Percentiles rank a stretch among this genome's conserved stretches.
phyloP scores from a whole-genome alignment of 2,113 vertebrate species.

The Daboia siamensis region DNA sequence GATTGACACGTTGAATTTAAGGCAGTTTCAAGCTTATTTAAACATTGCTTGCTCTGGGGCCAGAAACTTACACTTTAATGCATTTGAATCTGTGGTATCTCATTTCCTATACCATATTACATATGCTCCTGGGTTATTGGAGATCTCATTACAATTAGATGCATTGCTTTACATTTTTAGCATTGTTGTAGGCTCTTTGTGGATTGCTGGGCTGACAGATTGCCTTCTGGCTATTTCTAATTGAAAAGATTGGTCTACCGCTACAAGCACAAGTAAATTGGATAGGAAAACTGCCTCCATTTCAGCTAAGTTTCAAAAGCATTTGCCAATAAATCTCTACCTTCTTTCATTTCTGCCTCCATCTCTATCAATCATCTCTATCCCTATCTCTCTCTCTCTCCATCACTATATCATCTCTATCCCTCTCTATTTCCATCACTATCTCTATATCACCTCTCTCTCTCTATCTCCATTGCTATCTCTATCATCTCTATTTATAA shows the following conservation, averaged over 20 bases:
- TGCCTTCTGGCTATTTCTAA: not conserved
- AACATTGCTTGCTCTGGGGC: not conserved
- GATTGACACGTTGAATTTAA: not conserved
- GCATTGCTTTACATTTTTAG: not conserved
- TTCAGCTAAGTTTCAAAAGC: not conserved
- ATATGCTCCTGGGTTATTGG: not conserved
- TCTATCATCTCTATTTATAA: too few relatives aligned
- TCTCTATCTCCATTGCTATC: too few relatives aligned
- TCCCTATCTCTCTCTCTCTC: too few relatives aligned
- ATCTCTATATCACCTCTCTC: not conserved
- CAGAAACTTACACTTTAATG: not conserved
- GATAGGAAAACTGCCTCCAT: not conserved
- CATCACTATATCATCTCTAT: not conserved
- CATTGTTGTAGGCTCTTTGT: not conserved
- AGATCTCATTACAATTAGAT: not conserved
- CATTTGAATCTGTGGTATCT: not conserved
- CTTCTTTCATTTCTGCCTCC: not conserved
- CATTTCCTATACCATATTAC: not conserved
- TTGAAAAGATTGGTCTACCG: not conserved
- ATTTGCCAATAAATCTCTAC: not conserved
- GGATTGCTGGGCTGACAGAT: not conserved
- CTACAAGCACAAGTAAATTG: not conserved
- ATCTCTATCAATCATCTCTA: not conserved
- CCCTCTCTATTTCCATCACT: not conserved
- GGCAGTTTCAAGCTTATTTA: not conserved